Evolutionary conservation across 2,113 vertebrate genomes (phyloP), one percentile per base, ranked within the genome.

Genomic region (Oreochromis spilurus): DNA sequence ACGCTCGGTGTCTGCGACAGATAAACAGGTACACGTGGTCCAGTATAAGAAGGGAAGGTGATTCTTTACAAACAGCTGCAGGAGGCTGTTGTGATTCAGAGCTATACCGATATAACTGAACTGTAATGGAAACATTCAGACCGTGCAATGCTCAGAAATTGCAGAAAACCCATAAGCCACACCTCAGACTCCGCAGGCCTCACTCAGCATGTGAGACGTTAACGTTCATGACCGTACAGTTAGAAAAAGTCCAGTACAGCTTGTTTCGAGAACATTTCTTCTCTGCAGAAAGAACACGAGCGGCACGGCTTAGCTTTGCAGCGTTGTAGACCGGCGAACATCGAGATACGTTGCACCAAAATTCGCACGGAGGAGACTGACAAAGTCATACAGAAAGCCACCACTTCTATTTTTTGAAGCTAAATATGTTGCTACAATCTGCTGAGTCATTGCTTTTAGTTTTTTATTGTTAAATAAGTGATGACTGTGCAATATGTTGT

Each of bases 1-100:
- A 0, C 6, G 31, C 60, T 62, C 10, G 1, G 19, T 0, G 34
- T 67, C 60, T 67, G 34, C 2, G 34, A 67, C 60, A 0, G 60
- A 38, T 65, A 5, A 67, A 67, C 34, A 0, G 34, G 60, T 67
- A 38, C 2, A 21, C 34, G 21, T 38, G 34, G 34, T 67, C 60
- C 60, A 38, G 60, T 38, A 13, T 38, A n/a, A 65, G 60, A 65
- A 65, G 10, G 60, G 60, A 38, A 65, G 8, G 34, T 65, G 34
- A 38, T 38, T 38, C 34, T 38, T 0, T 67, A 21, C 19, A 65
- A 65, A 38, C 10, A 1, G 34, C 60, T 65, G 19, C 10, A 65
- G 12, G 19, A 38, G 1, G 34, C 60, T 67, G 62, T 1, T 67
- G 62, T 3, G 34, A 67, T 67, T 67, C 34, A 67, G 60, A 36